phyloP scores from a whole-genome alignment of 2,797 vertebrate genomes.

The Lagocephalus sceleratus region DNA sequence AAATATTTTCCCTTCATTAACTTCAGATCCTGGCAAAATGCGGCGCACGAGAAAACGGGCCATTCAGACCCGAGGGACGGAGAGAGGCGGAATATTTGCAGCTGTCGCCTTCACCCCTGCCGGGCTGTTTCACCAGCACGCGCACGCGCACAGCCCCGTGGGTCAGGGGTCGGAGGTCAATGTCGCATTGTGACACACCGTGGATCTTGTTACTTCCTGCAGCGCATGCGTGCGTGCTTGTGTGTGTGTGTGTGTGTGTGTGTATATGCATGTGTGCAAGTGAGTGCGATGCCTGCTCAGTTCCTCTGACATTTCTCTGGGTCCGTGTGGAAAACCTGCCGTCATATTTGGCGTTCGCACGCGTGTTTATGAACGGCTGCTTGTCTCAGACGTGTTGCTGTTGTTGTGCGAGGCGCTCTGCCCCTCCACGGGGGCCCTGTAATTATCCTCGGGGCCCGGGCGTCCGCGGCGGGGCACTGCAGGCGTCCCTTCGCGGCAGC shows the following conservation, averaged over 20 bases:
- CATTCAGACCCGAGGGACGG: too few species aligned
- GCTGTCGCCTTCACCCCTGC: conserved; percentile 59
- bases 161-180: conserved; percentile 52
- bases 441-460: conserved; percentile 47
- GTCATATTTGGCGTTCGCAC: conserved; percentile 36
- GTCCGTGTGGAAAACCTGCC: conserved; percentile 14
- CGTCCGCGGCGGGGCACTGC: conserved; percentile 26
- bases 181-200: conserved; percentile 53
- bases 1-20: too few species aligned
- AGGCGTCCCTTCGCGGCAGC: conserved; percentile 20
- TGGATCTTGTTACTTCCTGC: conserved; percentile 50
- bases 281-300: conserved; percentile 6
- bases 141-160: conserved; percentile 12
- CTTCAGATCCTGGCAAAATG: background rate
- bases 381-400: conserved; percentile 25
- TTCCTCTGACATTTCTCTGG: conserved; percentile 1
- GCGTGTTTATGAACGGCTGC: conserved; percentile 29
- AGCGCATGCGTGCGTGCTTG: conserved; percentile 15
- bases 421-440: conserved; percentile 49
- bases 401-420: conserved; percentile 25
- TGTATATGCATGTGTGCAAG: conserved; percentile 8
- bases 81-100: conserved; percentile 44
- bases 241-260: conserved; percentile 14
- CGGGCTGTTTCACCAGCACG: conserved; percentile 20
- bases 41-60: background rate